Conservation (phyloP, 2,888 invertebrate species). For the Dryadula phaetusa region DNA sequence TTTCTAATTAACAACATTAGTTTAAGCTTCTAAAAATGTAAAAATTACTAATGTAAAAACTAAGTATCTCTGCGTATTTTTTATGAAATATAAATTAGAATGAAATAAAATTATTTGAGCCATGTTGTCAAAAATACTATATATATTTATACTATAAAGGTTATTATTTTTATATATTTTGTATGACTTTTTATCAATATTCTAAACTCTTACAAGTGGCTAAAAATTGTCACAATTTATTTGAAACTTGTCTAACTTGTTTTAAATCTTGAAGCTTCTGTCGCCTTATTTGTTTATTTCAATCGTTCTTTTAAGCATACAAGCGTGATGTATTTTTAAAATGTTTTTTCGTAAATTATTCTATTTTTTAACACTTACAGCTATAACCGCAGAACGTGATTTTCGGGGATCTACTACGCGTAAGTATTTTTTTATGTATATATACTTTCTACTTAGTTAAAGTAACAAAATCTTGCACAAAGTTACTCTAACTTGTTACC, state of each 20-base stretch:
- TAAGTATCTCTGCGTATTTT: too few species aligned
- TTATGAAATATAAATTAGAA: too few species aligned
- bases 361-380: conserved; percentile 52
- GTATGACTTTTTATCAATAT: conserved; percentile 23
- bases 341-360: background rate
- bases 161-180: background rate
- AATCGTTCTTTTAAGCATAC: background rate
- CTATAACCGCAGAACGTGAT: conserved; percentile 58
- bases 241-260: conserved; percentile 8
- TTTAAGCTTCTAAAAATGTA: too few species aligned
- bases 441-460: too few species aligned
- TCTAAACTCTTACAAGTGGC: background rate
- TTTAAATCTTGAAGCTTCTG: background rate
- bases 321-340: background rate
- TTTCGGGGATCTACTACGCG: conserved; percentile 55
- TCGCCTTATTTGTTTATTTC: background rate
- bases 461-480: too few species aligned
- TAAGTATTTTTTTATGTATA: too few species aligned
- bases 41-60: too few species aligned
- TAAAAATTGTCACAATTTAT: background rate
- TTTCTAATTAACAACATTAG: too few species aligned
- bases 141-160: too few species aligned
- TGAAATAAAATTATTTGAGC: too few species aligned
- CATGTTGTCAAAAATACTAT: too few species aligned
- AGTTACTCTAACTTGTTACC: too few species aligned